Conservation (phyloP, 1,140 invertebrate species). For the Pararge aegeria region DNA sequence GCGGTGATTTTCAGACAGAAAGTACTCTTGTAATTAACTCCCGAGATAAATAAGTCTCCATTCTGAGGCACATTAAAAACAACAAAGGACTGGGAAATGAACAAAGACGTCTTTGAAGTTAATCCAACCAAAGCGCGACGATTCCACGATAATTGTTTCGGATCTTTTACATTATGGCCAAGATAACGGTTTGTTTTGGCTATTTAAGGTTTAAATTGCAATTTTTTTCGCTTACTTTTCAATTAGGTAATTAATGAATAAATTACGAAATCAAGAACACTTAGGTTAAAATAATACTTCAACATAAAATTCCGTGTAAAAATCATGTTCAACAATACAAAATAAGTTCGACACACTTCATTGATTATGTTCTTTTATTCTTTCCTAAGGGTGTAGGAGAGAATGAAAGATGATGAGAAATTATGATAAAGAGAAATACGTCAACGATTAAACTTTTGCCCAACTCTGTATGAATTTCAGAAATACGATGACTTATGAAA, state of each 20-base stretch:
- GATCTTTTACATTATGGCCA: slow-evolving; percentile 13
- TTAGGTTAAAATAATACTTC: too few species aligned
- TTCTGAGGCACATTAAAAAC: slow-evolving; percentile 37
- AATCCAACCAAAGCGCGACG: slow-evolving; percentile 37
- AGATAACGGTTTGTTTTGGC: slow-evolving; percentile 8
- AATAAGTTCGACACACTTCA: too few species aligned
- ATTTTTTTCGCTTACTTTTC: not conserved
- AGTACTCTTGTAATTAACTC: slow-evolving; percentile 32
- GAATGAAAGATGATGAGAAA: too few species aligned
- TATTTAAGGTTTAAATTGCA: not conserved
- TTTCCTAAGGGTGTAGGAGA: too few species aligned
- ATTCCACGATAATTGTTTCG: slow-evolving; percentile 43
- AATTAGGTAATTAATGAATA: too few species aligned
- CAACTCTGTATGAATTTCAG: not conserved
- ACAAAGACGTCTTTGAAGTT: slow-evolving; percentile 42
- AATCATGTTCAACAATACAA: too few species aligned
- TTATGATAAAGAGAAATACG: too few species aligned
- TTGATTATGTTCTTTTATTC: too few species aligned
- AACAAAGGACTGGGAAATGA: slow-evolving; percentile 34
- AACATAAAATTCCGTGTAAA: too few species aligned
- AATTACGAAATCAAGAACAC: too few species aligned
- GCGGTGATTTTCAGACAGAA: slow-evolving; percentile 11
- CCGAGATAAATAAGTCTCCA: slow-evolving; percentile 33
- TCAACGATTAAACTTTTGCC: too few species aligned
- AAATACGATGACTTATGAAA: slow-evolving; percentile 25